Percentiles rank a stretch among this genome's conserved stretches.
These are phyloP conservation scores for Chelmon rostratus DNA, from an alignment of 2,797 vertebrate species.

Conservation along the genomic window DNA sequence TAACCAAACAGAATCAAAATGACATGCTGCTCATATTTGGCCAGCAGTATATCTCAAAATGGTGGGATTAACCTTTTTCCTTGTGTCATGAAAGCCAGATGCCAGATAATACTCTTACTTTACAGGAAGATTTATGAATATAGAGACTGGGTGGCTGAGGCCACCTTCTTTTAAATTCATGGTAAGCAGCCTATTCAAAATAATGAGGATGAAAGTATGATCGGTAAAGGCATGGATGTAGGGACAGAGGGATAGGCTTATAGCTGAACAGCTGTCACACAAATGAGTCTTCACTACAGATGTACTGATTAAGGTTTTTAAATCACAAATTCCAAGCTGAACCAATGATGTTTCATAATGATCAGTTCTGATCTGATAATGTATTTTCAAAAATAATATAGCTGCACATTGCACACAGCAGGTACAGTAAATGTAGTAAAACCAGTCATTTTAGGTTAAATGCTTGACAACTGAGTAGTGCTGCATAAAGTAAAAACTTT, in stretches of 20 bases:
- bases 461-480: not conserved
- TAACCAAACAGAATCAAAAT: slow-evolving; percentile 75
- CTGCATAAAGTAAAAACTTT: not conserved
- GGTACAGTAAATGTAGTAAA: not conserved
- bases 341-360: not conserved
- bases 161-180: slow-evolving; percentile 64
- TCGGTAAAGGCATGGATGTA: not conserved
- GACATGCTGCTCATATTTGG: slow-evolving; percentile 73
- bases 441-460: not conserved
- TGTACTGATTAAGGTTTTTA: not conserved
- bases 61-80: slow-evolving; percentile 78
- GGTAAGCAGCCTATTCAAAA: slow-evolving; percentile 44
- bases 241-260: slow-evolving; percentile 8
- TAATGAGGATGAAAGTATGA: slow-evolving; percentile 39
- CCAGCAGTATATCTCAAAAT: slow-evolving; percentile 62
- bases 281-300: not conserved
- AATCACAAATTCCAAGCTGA: slow-evolving; percentile 14
- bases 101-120: slow-evolving; percentile 51
- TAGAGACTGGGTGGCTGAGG: slow-evolving; percentile 14
- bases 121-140: slow-evolving; percentile 35
- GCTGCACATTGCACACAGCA: not conserved
- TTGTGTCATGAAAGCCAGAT: slow-evolving; percentile 50
- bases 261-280: not conserved
- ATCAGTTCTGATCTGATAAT: not conserved
- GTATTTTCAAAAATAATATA: slow-evolving; percentile 4